Evolutionary conservation across 2,113 vertebrate genomes (phyloP), one percentile per base, ranked within the genome.

Genomic region (Catharus bicknelli): DNA sequence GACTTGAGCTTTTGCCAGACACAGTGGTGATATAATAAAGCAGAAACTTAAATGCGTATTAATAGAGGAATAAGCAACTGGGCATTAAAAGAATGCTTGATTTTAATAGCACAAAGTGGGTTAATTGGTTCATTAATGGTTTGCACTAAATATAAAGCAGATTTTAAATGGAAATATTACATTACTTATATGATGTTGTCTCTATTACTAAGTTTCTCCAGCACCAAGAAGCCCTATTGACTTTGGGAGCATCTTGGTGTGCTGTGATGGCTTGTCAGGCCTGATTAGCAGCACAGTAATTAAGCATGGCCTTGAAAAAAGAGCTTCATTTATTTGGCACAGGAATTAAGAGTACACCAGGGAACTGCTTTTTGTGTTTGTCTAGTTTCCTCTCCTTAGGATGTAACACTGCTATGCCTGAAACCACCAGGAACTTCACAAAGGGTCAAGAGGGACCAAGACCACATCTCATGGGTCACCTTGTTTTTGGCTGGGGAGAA

Each of bases 1-100:
- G 76, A 90, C 77, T 95, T 91, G 89, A 72, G 30, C 61, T 95
- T 93, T 90, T 92, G 87, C 86, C 83, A 93, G 62, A 34, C 75
- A 76, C 43, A 93, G n/a, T 47, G 74, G n/a, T 77, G 59, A 88
- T 20, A 62, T 5, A 90, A 94, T 42, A 91, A 68, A 80, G 43
- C 88, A 97, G 83, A 93, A 92, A 64, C 54, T 91, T 94, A 86
- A 81, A 92, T 69, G 17, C 2, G 11, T 75, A 89, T 74, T 78
- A 83, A 92, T 74, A 88, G 43, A 48, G 38, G 55, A 86, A 87
- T 63, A 88, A 93, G 79, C 80, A 94, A 85, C 80, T 91, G 75
- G 92, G 69, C 84, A 81, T 68, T 76, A 51, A 89, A 93, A 90
- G 16, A 95, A 61, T 61, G 36, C 23, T 89, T 80, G 48, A 66